Percentiles rank a stretch among this genome's conserved stretches.
Evolutionary conservation across 2,797 vertebrate genomes (phyloP).

Genomic region (Eptatretus atami): DNA sequence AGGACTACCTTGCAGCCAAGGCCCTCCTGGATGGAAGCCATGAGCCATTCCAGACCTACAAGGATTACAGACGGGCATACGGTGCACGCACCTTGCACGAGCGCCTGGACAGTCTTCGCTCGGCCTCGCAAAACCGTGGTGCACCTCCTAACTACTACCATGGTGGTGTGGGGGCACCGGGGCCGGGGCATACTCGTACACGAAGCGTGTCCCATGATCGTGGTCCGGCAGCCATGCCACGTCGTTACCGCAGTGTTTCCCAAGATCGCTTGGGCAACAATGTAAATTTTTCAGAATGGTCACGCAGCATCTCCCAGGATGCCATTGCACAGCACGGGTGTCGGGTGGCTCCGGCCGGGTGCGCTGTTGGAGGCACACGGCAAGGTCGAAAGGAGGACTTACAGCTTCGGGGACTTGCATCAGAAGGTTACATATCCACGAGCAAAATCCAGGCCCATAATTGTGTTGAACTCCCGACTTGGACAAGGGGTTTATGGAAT

Average conservation of each 20-base stretch:
- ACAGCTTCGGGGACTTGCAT: no score
- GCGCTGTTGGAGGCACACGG: no score
- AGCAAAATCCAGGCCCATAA: no score
- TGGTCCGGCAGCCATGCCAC: conserved; percentile 16
- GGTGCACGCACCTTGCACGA: conserved; percentile 1
- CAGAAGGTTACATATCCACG: no score
- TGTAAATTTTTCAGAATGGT: conserved; percentile 21
- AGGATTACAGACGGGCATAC: not conserved
- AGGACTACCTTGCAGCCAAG: not conserved
- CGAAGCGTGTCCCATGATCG: conserved; percentile 19
- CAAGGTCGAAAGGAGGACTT: no score
- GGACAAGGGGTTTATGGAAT: no score
- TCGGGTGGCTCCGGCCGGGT: no score
- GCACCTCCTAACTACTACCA: not conserved
- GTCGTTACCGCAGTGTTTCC: conserved; percentile 48
- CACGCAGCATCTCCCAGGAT: conserved; percentile 69
- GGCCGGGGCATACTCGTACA: not conserved
- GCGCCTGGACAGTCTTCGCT: conserved; percentile 2
- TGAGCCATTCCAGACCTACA: conserved; percentile 5
- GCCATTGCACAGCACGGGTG: conserved; percentile 28
- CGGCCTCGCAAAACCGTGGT: not conserved
- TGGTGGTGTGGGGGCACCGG: no score
- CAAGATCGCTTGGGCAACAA: conserved; percentile 43
- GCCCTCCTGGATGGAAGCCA: not conserved
- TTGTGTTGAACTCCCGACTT: no score